Base-by-base conservation (phyloP, 2,888 invertebrate genomes). In the Leptinotarsa rubiginosa region DNA sequence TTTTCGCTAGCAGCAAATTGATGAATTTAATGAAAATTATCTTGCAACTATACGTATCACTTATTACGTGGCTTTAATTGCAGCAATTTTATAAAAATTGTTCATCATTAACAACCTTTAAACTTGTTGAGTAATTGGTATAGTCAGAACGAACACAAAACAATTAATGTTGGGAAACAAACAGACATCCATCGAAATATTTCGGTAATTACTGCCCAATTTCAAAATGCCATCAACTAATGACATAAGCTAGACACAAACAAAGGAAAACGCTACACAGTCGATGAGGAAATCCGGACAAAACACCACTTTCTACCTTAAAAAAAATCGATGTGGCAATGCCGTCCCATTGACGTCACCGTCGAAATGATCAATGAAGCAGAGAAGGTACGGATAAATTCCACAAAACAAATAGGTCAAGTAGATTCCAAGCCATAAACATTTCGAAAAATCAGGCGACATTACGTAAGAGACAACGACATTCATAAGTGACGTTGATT, bases 301-400 rank as follows among this genome's bases (percentile, higher is more conserved):
- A 25, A 22, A 25, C 59, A 15, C 13, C 20, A 62, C 62, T 62
- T 62, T 62, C 62, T 62, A 62, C 16, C 62, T n/a, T 10, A 7
- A 31, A 62, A 31, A 62, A 62, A 62, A 41, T n/a, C 62, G 62
- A 62, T 62, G 62, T 12, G 62, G 62, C 62, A 62, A 62, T 31
- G 41, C 15, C n/a, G 67, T 47, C 68, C 31, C 64, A 49, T 41
- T 74, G 74, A 74, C 74, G 74, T 74, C 74, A 74, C 62, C n/a
- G 41, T 31, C 13, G 62, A 16, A 62, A 68, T 74, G 74, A 74
- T 74, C 74, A 74, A 74, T 74, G 74, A 71, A 74, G 74, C 74
- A 65, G 71, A 67, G 67, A 74, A 74, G 74, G 74, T 71, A 71
- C 59, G 50, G 50, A 47, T 22, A 22, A 22, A 56, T 56, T 62